A percentile compares a stretch with the other conserved stretches of the same genome.
Evolutionary conservation across 2,888 invertebrate species (phyloP).

Genomic region (Cylloceria caligata): DNA sequence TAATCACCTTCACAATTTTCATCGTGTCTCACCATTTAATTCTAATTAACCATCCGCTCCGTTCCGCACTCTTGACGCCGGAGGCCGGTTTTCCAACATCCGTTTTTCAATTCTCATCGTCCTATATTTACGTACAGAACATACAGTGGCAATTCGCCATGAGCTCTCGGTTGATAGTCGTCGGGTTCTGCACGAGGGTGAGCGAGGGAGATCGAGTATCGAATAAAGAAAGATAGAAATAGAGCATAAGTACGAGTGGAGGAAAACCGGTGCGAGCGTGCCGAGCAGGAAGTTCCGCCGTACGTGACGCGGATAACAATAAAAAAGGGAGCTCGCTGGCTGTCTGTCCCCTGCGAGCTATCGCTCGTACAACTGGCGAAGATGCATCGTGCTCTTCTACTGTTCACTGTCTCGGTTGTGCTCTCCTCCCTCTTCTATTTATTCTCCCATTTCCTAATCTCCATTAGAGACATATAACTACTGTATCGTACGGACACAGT

Average conservation of each 20-base stretch:
- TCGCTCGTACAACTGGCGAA: constrained; percentile 55
- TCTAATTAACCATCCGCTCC: constrained; percentile 67
- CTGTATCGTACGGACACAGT: constrained; percentile 14
- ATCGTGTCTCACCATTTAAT: constrained; percentile 63
- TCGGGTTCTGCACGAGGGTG: constrained; percentile 37
- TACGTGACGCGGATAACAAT: constrained; percentile 70
- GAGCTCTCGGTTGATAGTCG: constrained; percentile 17
- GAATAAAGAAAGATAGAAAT: constrained; percentile 65
- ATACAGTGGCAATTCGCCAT: constrained; percentile 57
- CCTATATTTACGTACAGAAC: constrained; percentile 4
- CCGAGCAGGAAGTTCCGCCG: constrained; percentile 71
- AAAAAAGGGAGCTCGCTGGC: constrained; percentile 38
- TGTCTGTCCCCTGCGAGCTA: constrained; percentile 48
- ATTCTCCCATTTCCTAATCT: constrained; percentile 54
- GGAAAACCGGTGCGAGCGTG: constrained; percentile 70
- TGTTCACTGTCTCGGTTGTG: constrained; percentile 12
- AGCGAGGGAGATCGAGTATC: constrained; percentile 45
- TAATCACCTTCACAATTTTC: constrained; percentile 65
- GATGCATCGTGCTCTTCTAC: constrained; percentile 47
- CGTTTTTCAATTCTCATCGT: constrained; percentile 61
- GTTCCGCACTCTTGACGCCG: constrained; percentile 65
- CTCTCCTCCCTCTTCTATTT: constrained; percentile 44
- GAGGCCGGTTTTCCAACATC: constrained; percentile 65
- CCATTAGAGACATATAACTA: constrained; percentile 41
- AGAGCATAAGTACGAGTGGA: constrained; percentile 54